A percentile compares a stretch with the other conserved stretches of the same genome.
Evolutionary conservation across 2,797 vertebrate species (phyloP).

Genomic region (Takifugu ocellatus): DNA sequence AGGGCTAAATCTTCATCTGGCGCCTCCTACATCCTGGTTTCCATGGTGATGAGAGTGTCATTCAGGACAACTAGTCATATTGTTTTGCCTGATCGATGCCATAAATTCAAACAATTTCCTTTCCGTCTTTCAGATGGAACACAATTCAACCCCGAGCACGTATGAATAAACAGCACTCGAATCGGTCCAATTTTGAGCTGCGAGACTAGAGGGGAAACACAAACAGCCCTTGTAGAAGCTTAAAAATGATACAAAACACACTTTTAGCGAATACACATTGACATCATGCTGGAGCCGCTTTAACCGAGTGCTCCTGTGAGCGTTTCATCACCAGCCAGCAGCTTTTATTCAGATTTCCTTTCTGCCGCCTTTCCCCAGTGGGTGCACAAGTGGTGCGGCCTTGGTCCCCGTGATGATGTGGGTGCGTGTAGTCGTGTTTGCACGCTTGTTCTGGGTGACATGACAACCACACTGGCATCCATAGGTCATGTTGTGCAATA

Average conservation of each 20-base stretch:
- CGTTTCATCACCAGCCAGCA: slow-evolving; percentile 48
- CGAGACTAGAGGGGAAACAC: slow-evolving; percentile 4
- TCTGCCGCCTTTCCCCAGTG: slow-evolving; percentile 50
- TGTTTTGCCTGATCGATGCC: too few species aligned
- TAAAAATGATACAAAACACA: neutral
- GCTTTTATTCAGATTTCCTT: slow-evolving; percentile 56
- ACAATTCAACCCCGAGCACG: neutral
- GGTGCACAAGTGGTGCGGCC: slow-evolving; percentile 21
- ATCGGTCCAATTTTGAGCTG: slow-evolving; percentile 7
- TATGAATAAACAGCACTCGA: neutral
- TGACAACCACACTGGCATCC: too few species aligned
- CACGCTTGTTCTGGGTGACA: too few species aligned
- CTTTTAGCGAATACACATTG: slow-evolving; percentile 25
- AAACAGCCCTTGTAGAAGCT: slow-evolving; percentile 11
- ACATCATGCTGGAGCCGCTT: slow-evolving; percentile 45
- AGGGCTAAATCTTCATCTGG: too few species aligned
- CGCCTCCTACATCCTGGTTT: too few species aligned
- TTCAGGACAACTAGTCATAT: too few species aligned
- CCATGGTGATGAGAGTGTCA: too few species aligned
- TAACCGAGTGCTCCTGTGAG: slow-evolving; percentile 53
- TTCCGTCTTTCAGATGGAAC: neutral
- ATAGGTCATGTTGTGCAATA: too few species aligned
- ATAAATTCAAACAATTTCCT: neutral
- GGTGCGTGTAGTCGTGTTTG: neutral
- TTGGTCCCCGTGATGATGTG: neutral